These are phyloP conservation scores for Stenchaetothrips biformis DNA, from an alignment of 2,888 invertebrate genomes.

Conservation along the genomic window DNA sequence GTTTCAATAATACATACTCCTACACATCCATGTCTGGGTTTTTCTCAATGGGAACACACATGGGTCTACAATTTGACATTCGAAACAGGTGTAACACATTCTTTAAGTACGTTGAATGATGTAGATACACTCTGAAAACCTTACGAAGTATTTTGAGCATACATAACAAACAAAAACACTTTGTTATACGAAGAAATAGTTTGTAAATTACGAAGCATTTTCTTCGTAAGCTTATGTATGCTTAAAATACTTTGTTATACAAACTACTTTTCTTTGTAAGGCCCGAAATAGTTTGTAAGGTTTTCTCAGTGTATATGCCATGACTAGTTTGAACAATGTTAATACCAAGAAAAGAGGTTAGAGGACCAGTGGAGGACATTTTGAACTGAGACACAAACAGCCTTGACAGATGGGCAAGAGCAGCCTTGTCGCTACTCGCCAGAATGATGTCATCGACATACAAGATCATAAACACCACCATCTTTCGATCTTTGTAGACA, in stretches of 20 bases:
- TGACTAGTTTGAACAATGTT: not conserved
- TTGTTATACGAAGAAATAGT: no score
- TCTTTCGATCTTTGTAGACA: conserved; percentile 32
- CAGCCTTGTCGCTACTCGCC: conserved; percentile 27
- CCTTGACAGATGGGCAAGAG: no score
- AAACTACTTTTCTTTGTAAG: no score
- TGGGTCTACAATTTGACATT: not conserved
- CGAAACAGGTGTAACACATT: conserved; percentile 23
- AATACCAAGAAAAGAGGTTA: not conserved
- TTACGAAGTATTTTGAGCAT: no score
- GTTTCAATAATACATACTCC: not conserved
- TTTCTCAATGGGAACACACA: not conserved
- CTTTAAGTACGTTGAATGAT: conserved; percentile 12
- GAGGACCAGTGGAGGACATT: conserved; percentile 28
- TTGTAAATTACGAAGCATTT: no score
- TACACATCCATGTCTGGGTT: not conserved
- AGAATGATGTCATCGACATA: conserved; percentile 40
- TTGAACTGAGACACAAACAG: conserved; percentile 31
- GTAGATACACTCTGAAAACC: no score
- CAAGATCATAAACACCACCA: conserved; percentile 38
- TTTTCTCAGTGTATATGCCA: no score
- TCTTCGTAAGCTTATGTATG: no score
- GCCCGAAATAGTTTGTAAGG: no score
- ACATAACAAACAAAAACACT: no score
- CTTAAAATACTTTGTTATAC: no score